Evolutionary conservation across 2,888 invertebrate genomes (phyloP), one percentile per base, ranked within the genome.

Genomic region (Opisthograptis luteolata): DNA sequence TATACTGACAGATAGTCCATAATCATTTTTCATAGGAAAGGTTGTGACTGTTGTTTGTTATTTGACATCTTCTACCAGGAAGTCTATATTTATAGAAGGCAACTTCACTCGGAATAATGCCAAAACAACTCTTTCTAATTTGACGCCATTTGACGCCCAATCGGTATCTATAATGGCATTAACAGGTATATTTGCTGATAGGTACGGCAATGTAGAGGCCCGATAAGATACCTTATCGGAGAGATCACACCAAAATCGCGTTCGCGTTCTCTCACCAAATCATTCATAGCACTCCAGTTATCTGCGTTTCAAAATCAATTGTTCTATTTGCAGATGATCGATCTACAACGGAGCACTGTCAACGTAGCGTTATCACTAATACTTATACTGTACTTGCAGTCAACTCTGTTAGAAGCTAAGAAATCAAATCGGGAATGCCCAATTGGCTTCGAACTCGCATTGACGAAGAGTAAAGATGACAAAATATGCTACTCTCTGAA

Each of bases 361-460:
- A 52, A 66, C 48, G 55, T 62, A 54, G 64, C 58, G 27, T 19
- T 53, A 32, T 55, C 66, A 22, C 42, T 66, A 13, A 58, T 72
- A 36, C 57, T 80, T 7, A 22, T 82, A 10, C 34, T 73, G 49
- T 69, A 70, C 51, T 47, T 73, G 8, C 62, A 71, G 31, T 40
- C 39, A 39, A 52, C 57, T 9, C 58, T 59, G 24, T 51, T 68
- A 10, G 66, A 69, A 54, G 65, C 70, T n/a, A 65, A 69, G 45
- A 66, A 54, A 48, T 44, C 51, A 6, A 64, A 61, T 14, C 46
- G 12, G 9, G 34, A 55, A 45, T 91, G 91, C 47, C 91, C 91
- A 0, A 74, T 90, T 45, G 91, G 88, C 1, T 91, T 84, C 50
- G 51, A 68, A 15, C 25, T 80, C 44, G 73, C 77, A 0, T 72